phyloP scores from a whole-genome alignment of 2,888 invertebrate genomes.

The Drosophila paranaensis region DNA sequence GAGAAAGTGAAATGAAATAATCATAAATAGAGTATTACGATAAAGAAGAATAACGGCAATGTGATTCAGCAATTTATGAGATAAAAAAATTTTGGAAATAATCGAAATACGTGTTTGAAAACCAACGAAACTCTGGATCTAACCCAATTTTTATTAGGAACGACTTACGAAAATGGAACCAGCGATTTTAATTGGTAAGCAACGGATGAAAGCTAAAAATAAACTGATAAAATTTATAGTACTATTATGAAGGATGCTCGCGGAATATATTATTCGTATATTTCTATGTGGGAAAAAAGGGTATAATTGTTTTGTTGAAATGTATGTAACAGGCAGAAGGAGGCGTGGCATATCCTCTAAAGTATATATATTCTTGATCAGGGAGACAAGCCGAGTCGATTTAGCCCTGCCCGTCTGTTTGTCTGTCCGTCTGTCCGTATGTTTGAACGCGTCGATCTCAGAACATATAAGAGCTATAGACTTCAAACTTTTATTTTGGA shows the following conservation, averaged over 20 bases:
- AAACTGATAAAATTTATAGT: neutral
- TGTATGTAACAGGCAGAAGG: no score
- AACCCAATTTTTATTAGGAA: slow-evolving; percentile 10
- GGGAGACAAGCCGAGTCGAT: no score
- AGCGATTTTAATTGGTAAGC: slow-evolving; percentile 76
- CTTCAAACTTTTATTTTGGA: no score
- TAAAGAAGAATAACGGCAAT: slow-evolving; percentile 12
- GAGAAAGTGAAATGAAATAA: slow-evolving; percentile 34
- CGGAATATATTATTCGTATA: no score
- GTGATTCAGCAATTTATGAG: slow-evolving; percentile 60
- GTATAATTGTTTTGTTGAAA: no score
- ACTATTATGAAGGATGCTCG: neutral
- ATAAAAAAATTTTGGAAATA: slow-evolving; percentile 8
- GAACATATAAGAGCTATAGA: no score
- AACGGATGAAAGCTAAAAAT: neutral
- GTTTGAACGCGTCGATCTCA: no score
- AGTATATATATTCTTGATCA: no score
- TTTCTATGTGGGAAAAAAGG: no score
- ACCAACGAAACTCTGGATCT: slow-evolving; percentile 54
- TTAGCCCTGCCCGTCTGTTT: no score
- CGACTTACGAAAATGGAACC: slow-evolving; percentile 64
- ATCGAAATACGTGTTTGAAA: slow-evolving; percentile 23
- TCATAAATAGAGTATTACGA: slow-evolving; percentile 28
- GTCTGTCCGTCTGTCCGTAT: no score
- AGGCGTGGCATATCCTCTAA: no score